Evolutionary conservation across 1,140 invertebrate species (phyloP).

Genomic region (Spodoptera litura): DNA sequence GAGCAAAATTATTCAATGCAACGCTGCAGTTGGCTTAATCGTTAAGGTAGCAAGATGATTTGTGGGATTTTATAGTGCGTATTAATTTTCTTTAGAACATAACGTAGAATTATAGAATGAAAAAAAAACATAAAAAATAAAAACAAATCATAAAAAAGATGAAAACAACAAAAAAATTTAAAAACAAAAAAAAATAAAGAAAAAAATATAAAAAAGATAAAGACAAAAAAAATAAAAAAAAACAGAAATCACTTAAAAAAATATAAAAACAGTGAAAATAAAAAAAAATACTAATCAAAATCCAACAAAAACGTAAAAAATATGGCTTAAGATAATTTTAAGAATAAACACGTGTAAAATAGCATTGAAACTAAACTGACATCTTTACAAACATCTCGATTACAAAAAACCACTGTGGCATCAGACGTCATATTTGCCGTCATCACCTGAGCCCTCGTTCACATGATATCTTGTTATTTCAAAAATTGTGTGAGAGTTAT

Average conservation of each 20-base stretch:
- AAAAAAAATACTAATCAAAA: background rate
- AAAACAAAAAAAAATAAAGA: background rate
- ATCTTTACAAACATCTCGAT: background rate
- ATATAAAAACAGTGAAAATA: background rate
- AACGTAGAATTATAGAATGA: no score
- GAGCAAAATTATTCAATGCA: no score
- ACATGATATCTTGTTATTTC: no score
- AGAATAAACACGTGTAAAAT: background rate
- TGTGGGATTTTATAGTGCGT: no score
- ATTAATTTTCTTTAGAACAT: no score
- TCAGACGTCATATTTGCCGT: no score
- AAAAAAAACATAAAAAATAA: no score
- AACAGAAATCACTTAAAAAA: background rate
- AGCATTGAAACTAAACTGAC: background rate
- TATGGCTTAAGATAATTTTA: background rate
- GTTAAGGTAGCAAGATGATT: no score
- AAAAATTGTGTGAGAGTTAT: no score
- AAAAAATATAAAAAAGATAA: background rate
- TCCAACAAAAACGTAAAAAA: background rate
- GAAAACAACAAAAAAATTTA: background rate
- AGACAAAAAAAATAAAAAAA: background rate
- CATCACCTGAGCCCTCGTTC: no score
- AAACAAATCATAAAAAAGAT: background rate
- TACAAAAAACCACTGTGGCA: background rate
- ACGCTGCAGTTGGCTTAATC: no score